These are phyloP conservation scores for Dione juno DNA, from an alignment of 2,888 invertebrate genomes.

Conservation along the genomic window DNA sequence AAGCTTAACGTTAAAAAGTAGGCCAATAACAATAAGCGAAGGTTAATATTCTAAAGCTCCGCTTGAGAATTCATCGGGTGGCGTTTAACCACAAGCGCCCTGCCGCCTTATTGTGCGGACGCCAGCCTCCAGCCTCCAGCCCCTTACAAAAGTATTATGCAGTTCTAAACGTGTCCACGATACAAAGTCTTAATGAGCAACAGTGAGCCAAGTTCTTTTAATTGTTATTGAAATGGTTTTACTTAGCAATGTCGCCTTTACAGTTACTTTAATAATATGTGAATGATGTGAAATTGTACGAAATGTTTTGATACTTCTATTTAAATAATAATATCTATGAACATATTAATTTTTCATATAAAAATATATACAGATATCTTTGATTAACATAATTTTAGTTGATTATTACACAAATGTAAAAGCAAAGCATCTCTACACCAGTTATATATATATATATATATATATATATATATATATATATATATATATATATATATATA, in stretches of 20 bases:
- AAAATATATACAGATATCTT: too few relatives aligned
- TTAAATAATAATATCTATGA: too few relatives aligned
- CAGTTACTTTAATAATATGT: too few relatives aligned
- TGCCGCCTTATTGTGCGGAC: constrained; percentile 27
- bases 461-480: background rate
- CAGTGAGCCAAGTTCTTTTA: background rate
- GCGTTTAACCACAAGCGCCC: constrained; percentile 8
- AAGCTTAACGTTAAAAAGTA: constrained; percentile 3
- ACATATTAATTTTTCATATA: too few relatives aligned
- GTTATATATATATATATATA: too few relatives aligned
- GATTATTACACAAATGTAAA: constrained; percentile 3
- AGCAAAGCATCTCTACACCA: constrained; percentile 19
- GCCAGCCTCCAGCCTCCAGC: background rate
- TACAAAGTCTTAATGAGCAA: constrained; percentile 17
- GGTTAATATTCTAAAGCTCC: constrained; percentile 39
- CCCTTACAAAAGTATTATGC: constrained; percentile 21
- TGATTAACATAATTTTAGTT: background rate
- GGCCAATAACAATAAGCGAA: constrained; percentile 26
- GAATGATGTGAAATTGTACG: too few relatives aligned
- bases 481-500: background rate
- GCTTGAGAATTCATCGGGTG: constrained; percentile 8
- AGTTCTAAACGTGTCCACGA: constrained; percentile 25
- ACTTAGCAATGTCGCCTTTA: background rate
- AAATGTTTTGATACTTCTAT: too few relatives aligned
- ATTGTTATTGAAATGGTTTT: background rate